Conservation (phyloP, 2,113 vertebrate genomes). For the Casuarius casuarius region DNA sequence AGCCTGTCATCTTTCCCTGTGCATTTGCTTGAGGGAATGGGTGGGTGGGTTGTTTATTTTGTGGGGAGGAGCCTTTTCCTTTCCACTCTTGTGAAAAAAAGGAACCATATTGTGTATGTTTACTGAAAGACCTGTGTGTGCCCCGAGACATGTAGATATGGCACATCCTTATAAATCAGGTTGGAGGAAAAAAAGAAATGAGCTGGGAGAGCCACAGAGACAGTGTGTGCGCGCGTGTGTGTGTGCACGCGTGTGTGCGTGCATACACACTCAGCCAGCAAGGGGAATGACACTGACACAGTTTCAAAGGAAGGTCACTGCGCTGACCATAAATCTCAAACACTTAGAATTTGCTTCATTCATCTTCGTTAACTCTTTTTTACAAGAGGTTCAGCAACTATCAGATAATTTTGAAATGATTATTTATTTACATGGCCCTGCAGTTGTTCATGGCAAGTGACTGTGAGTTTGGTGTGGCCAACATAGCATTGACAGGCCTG, state of each 20-base stretch:
- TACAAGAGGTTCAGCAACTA: constrained; percentile 15
- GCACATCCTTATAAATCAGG: constrained; percentile 29
- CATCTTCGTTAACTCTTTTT: background rate
- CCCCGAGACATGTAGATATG: background rate
- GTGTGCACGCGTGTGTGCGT: background rate
- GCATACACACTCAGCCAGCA: constrained; percentile 19
- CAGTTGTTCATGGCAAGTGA: background rate
- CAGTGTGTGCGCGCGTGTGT: background rate
- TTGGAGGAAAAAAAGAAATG: background rate
- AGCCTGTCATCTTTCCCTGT: background rate
- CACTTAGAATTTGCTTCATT: constrained; percentile 38
- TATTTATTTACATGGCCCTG: constrained; percentile 13
- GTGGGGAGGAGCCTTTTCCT: constrained; percentile 42
- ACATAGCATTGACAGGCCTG: background rate
- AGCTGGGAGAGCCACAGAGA: background rate
- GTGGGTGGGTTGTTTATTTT: constrained; percentile 43
- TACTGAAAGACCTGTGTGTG: background rate
- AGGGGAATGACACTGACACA: constrained; percentile 43
- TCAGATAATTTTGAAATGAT: background rate
- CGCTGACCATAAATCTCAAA: constrained; percentile 52
- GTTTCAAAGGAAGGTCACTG: constrained; percentile 58
- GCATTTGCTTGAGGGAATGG: background rate
- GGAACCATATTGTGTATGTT: constrained; percentile 23
- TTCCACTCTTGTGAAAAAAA: constrained; percentile 7
- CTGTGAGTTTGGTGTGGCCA: background rate